phyloP scores from a whole-genome alignment of 2,888 invertebrate genomes.

The Dicranocentrus wangi region DNA sequence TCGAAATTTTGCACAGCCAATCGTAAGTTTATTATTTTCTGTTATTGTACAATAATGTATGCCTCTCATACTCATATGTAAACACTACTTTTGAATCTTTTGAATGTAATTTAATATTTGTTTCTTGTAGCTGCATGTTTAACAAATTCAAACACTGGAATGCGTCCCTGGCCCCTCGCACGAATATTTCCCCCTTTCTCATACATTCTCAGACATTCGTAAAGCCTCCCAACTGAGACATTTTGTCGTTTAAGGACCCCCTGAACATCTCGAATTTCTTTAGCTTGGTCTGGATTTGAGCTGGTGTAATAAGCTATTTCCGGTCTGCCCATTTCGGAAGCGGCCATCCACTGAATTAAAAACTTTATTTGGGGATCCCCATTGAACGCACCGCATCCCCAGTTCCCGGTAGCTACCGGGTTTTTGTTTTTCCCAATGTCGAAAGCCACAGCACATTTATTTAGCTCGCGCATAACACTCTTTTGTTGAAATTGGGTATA shows the following conservation, averaged over 20 bases:
- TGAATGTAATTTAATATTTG: no score
- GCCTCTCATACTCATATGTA: no score
- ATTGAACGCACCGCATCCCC: slow-evolving; percentile 78
- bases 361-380: slow-evolving; percentile 74
- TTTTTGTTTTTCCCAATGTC: slow-evolving; percentile 2
- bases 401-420: slow-evolving; percentile 76
- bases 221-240: background rate
- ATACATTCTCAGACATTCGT: background rate
- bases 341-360: slow-evolving; percentile 77
- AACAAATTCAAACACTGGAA: background rate
- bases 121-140: no score
- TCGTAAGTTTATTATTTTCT: no score
- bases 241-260: background rate
- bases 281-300: background rate
- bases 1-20: no score
- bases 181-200: background rate
- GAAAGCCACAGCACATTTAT: slow-evolving; percentile 74
- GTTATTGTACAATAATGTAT: no score
- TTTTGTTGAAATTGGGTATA: slow-evolving; percentile 69
- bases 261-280: background rate
- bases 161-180: background rate
- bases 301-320: background rate
- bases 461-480: slow-evolving; percentile 75
- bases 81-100: no score
- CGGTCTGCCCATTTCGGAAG: background rate